Percentiles rank a stretch among this genome's conserved stretches.
These are phyloP conservation scores for Nebria brevicollis DNA, from an alignment of 2,888 invertebrate genomes.

Conservation along the genomic window DNA sequence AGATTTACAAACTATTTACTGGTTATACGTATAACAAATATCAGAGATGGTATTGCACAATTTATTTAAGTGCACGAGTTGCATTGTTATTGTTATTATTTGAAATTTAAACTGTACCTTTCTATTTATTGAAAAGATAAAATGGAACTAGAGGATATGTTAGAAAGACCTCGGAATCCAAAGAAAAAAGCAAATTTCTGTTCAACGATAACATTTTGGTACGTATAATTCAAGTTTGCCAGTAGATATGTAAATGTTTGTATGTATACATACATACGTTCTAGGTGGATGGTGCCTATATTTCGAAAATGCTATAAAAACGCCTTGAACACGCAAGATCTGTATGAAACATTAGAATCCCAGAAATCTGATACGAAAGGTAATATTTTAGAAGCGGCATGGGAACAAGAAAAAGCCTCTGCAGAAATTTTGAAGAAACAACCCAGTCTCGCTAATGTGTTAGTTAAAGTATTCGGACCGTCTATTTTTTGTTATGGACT, in stretches of 20 bases:
- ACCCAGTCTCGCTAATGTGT: constrained; percentile 37
- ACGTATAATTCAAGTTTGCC: not conserved
- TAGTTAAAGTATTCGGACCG: constrained; percentile 35
- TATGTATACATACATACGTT: constrained; percentile 4
- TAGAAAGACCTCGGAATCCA: constrained; percentile 24
- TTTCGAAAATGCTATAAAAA: constrained; percentile 31
- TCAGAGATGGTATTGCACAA: no score
- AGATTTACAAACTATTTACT: no score
- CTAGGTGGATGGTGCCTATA: constrained; percentile 42
- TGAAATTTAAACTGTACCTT: not conserved
- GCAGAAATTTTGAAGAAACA: constrained; percentile 4
- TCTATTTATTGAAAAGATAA: not conserved
- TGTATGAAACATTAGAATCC: constrained; percentile 33
- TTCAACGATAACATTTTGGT: constrained; percentile 39
- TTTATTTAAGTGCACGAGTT: not conserved
- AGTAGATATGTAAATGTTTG: not conserved
- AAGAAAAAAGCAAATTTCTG: constrained; percentile 26
- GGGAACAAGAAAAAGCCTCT: constrained; percentile 23
- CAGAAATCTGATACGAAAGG: constrained; percentile 36
- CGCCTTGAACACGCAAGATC: constrained; percentile 15
- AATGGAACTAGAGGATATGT: not conserved
- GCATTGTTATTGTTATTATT: not conserved
- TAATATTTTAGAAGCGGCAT: constrained; percentile 30
- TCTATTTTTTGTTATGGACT: constrained; percentile 33
- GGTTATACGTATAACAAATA: no score